Base-by-base conservation (phyloP, 2,113 vertebrate genomes). In the Mirza zaza region DNA sequence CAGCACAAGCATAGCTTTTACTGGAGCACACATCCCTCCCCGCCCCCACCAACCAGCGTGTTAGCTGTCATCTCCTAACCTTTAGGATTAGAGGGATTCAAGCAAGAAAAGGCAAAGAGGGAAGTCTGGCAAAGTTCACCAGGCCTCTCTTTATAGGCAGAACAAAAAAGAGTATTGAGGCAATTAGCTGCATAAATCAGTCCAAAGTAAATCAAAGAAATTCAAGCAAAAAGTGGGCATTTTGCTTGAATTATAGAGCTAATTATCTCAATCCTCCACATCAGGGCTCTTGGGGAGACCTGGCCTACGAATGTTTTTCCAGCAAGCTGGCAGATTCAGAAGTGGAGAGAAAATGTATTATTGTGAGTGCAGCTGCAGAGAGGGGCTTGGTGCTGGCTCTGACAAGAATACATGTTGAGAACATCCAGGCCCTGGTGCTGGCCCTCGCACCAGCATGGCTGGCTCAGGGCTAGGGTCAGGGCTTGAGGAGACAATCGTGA, bases 201-300 rank as follows among this genome's bases (percentile, higher is more conserved):
- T 73, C 77, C 13, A 79, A 87, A 67, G n/a, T 12, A 96, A 82
- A 59, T 90, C 76, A 77, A 95, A 96, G 87, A 96, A 76, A 88
- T 90, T 75, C 34, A 82, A 23, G 50, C 39, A 71, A 83, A 92
- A 85, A 36, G 25, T 76, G 61, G 42, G 36, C 2, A 4, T 88
- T 81, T 90, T 81, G n/a, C 90, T 50, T 81, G 67, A 97, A 57
- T 70, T 57, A 18, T 82, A 8, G 6, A n/a, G 8, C 55, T 87
- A 59, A 79, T 82, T 85, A 92, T 94, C 81, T 95, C 55, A 23
- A 2, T 65, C 32, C 15, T 84, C 71, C 81, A 50, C 13, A 67
- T 50, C 3, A 52, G 70, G 5, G 29, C 81, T 17, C 0, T 70
- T 91, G 50, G 86, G 55, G 57, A 97, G 86, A 94, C n/a, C 55